Base-by-base conservation (phyloP, 2,888 invertebrate genomes). In the Calameuta idolon region DNA sequence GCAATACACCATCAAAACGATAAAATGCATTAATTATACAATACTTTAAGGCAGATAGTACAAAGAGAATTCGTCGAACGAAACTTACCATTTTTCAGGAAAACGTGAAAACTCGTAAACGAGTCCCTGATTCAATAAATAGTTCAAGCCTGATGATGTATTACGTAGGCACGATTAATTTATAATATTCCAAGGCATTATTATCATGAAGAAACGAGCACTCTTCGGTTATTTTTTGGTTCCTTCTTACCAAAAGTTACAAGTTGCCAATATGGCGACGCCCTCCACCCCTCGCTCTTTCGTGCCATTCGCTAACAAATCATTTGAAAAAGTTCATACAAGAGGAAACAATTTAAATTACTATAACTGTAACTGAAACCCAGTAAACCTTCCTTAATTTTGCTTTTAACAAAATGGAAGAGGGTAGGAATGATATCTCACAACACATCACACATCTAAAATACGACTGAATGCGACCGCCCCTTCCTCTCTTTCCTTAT, bases 211-310 rank as follows among this genome's bases (percentile, higher is more conserved):
- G 80, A 85, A 83, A 83, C 76, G 83, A 83, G 79, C 80, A 83
- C 85, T 86, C 87, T 88, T 87, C 82, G 87, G 88, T 89, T 88
- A 89, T 86, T 88, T 86, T 88, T 88, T 84, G 80, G 84, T 85
- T 76, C 83, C 85, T 87, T 81, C 86, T 87, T 86, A 83, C 84
- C 84, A 87, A 90, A 90, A 89, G 89, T 90, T 89, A 91, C 90
- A 90, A 91, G 90, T 90, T 89, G 89, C 88, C 90, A 91, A 91
- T 91, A 91, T 91, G 91, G 90, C 90, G 86, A 88, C 85, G 85
- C 83, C 82, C 75, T 83, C 83, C 83, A 80, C 81, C 79, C 80
- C 79, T 83, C 84, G 75, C 79, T 76, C 81, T 80, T 79, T 81
- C 23, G 40, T 55, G 76, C 74, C 75, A 75, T 82, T 83, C 82